Evolutionary conservation across 2,888 invertebrate species (phyloP), one percentile per base, ranked within the genome.

Genomic region (Scaeva pyrastri): DNA sequence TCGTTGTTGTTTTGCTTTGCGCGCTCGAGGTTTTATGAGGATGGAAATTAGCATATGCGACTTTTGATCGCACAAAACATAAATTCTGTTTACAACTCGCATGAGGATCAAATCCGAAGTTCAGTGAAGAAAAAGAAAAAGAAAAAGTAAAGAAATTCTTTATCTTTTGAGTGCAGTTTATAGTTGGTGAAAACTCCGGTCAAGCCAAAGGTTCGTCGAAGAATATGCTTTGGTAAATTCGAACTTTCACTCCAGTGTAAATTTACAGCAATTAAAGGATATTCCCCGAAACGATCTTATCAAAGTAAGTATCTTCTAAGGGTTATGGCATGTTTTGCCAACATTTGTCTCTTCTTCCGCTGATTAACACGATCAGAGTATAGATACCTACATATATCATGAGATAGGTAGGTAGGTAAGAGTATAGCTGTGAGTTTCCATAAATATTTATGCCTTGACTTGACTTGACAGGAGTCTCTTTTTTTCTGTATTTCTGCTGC

Each of bases 281-380:
- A 81, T 52, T 43, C 21, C 12, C 26, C 11, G 19, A 70, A 75
- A 62, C 31, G 72, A 86, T 70, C 43, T 74, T 58, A 56, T 43
- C 56, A 71, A 86, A 78, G 86, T 86, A 19, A 86, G 77, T 81
- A 71, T 26, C 66, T 81, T 78, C 58, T 58, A 21, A 50, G 71
- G 81, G 26, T 74, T 82, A 71, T 82, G 52, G 19, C n/a, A 64
- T 45, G 41, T 81, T 81, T 81, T 66, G 16, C 26, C 45, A 81
- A 60, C 81, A 74, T 77, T 81, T 82, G 77, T 43, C 66, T 50
- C 23, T 16, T 48, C 36, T 16, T 48, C 19, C 48, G 31, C 5
- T 68, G 21, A 68, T 68, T 39, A 23, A 68, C 52, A 52, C 66
- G 66, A 68, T 68, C 55, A 73, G 16, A 56, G 31, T 7, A 1